Evolutionary conservation across 2,888 invertebrate genomes (phyloP), one percentile per base, ranked within the genome.

Genomic region (Parasteatoda lunata): DNA sequence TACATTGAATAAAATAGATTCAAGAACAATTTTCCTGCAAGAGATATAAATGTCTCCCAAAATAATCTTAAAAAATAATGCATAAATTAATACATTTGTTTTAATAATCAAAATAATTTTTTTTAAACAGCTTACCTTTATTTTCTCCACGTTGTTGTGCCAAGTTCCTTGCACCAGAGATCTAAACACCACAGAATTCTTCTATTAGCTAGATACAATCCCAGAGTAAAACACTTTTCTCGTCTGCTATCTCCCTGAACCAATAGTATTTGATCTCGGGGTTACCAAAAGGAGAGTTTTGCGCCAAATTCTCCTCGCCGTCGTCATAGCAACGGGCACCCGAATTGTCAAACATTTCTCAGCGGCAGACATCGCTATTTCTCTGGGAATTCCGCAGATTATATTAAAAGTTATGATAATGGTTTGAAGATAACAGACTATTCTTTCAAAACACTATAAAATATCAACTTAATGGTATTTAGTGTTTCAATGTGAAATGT

Each of bases 211-310:
- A 30, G 76, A 7, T 75, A 49, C 45, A 49, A 47, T 76, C 70
- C 64, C 13, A 48, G 76, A 76, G 75, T 76, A 76, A 48, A 59
- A 70, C 82, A 76, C 82, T 82, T 82, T 82, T 82, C 82, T 70
- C 52, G 82, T 71, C 64, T 49, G 64, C 49, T 54, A 54, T n/a
- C 52, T 9, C 71, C 15, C 59, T 73, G 13, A 70, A 70, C 82
- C 82, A 82, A 82, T 76, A 15, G 76, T 54, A 64, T 49, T 47
- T 66, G 69, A 6, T 59, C 75, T 45, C n/a, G n/a, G 15, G 64
- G 70, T 82, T 76, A 76, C 82, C 82, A 70, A 15, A 76, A 15
- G 45, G 48, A 15, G 45, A 64, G 6, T 45, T 13, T n/a, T 47
- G 70, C 82, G 82, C 76, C 76, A 76, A 76, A 51, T 69, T 51